Evolutionary conservation across 1,140 invertebrate genomes (phyloP), one percentile per base, ranked within the genome.

Genomic region (Drosophila dunni): DNA sequence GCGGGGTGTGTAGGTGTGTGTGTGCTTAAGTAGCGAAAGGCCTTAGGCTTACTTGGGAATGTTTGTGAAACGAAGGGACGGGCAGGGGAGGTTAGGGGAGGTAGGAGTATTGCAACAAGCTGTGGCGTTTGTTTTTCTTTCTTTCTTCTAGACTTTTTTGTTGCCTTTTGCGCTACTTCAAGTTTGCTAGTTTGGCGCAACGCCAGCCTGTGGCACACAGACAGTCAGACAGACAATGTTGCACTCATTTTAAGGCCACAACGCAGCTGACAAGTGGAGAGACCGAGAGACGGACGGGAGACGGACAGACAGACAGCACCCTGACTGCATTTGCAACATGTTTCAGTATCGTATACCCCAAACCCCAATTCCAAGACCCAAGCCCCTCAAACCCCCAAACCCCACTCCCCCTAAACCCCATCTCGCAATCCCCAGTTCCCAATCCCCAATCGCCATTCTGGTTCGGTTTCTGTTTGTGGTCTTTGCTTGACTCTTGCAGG

Each of bases 1-100:
- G 36, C n/a, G 34, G 33, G 3, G 40, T 53, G 42, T 67, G 65
- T 51, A 13, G 17, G 33, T 7, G 40, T 53, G 71, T 64, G 65
- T 88, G 84, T 88, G 84, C 84, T 89, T 80, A 88, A 88, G 84
- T 88, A 83, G 84, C 80, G 80, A 88, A 88, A 88, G 79, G 84
- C 84, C 79, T 66, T 53, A 66, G 79, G 84, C 84, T 33, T 64
- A 15, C 15, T 38, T 54, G 34, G 2, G 15, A 38, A n/a, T 15
- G 4, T 20, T 20, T 20, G 51, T 13, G 17, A 17, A 5, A 13
- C 15, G 61, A 34, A 11, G 40, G 38, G 4, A n/a, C 1, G 17
- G 24, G 6, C 33, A 20, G 44, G 9, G 10, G 1, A 33, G 11
- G 40, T 13, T n/a, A 20, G 44, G 60, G 13, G 1, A 45, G 7